These are phyloP conservation scores for Cardinalis cardinalis DNA, from an alignment of 2,113 vertebrate genomes.

Conservation along the genomic window DNA sequence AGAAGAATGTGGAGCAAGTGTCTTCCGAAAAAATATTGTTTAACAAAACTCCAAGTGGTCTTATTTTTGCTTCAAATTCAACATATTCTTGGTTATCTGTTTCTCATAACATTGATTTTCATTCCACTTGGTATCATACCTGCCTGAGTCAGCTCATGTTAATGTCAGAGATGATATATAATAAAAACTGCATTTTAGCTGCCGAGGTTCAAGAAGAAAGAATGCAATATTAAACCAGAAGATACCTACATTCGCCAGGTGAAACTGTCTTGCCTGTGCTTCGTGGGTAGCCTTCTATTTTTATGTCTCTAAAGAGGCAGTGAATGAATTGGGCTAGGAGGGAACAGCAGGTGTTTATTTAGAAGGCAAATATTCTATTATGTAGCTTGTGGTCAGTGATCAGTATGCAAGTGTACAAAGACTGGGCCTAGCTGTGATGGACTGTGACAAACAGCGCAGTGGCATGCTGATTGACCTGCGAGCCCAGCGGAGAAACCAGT, in stretches of 20 bases:
- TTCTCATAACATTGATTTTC: slow-evolving; percentile 26
- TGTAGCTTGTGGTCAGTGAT: background rate
- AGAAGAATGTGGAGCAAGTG: background rate
- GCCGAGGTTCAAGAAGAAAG: background rate
- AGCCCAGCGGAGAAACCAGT: background rate
- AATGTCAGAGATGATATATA: slow-evolving; percentile 1
- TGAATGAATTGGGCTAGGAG: background rate
- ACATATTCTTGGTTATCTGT: slow-evolving; percentile 11
- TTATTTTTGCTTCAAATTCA: slow-evolving; percentile 14
- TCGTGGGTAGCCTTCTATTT: background rate
- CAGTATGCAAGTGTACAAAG: background rate
- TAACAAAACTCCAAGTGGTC: background rate
- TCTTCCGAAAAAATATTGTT: background rate
- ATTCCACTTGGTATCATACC: slow-evolving; percentile 20
- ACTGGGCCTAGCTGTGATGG: background rate
- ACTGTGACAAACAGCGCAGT: background rate
- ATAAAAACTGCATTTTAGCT: background rate
- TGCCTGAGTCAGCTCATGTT: slow-evolving; percentile 1
- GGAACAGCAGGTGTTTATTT: background rate
- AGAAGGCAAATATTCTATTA: background rate
- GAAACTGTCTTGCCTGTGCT: background rate
- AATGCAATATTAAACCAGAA: background rate
- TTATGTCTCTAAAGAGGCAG: background rate
- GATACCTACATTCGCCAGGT: background rate
- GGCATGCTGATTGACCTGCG: background rate